Conservation (phyloP, 2,888 invertebrate genomes). For the Meghimatium bilineatum region DNA sequence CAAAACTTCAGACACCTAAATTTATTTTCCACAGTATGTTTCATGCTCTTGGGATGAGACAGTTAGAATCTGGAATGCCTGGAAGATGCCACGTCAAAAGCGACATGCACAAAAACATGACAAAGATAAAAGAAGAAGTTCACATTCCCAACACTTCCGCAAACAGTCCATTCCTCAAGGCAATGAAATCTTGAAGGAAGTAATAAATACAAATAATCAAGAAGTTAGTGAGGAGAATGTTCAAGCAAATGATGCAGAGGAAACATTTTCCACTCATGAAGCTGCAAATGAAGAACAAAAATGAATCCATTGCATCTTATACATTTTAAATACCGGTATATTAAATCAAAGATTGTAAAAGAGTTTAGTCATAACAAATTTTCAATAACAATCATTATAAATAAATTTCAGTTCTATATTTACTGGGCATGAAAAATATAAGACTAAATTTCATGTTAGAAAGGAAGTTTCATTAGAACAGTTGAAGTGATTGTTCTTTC, state of each 20-base stretch:
- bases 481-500: too few species aligned
- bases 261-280: not conserved
- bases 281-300: not conserved
- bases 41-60: conserved; percentile 76
- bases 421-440: too few species aligned
- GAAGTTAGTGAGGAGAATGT: conserved; percentile 15
- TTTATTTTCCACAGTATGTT: conserved; percentile 68
- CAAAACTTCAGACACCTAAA: not conserved
- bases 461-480: too few species aligned
- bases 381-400: too few species aligned
- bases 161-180: conserved; percentile 23
- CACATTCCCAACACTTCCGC: conserved; percentile 16
- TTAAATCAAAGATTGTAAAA: too few species aligned
- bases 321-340: too few species aligned
- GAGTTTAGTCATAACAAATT: too few species aligned
- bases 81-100: conserved; percentile 65
- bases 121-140: conserved; percentile 30
- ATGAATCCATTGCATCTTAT: not conserved
- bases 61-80: conserved; percentile 76
- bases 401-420: too few species aligned
- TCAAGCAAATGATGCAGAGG: not conserved
- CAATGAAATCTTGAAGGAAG: conserved; percentile 1
- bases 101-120: conserved; percentile 29
- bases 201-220: not conserved
- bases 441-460: too few species aligned